A percentile compares a stretch with the other conserved stretches of the same genome.
phyloP scores from a whole-genome alignment of 2,797 vertebrate species.

The Etheostoma perlongum region DNA sequence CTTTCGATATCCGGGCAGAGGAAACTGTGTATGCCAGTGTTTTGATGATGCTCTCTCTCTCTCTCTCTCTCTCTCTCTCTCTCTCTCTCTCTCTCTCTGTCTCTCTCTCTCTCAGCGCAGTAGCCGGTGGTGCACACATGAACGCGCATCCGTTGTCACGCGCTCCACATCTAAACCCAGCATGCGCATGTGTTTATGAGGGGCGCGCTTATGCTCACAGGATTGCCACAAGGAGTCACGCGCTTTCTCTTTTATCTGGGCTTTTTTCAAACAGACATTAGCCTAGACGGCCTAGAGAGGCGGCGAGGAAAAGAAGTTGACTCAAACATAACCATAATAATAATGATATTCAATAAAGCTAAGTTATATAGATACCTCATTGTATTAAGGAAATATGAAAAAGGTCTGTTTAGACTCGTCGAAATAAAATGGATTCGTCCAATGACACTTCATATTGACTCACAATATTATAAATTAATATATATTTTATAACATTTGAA shows the following conservation, averaged over 20 bases:
- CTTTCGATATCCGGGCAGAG: constrained; percentile 7
- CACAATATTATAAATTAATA: neutral
- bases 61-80: constrained; percentile 38
- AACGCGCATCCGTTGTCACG: constrained; percentile 69
- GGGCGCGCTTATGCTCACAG: constrained; percentile 18
- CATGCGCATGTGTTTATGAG: constrained; percentile 2
- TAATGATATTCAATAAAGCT: neutral
- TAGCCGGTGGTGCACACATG: constrained; percentile 59
- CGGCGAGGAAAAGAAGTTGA: neutral
- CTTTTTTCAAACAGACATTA: too few species aligned
- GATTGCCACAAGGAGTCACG: constrained; percentile 57
- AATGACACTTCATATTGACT: neutral
- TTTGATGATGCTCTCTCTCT: constrained; percentile 47
- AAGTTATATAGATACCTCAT: too few species aligned
- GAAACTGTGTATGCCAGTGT: constrained; percentile 34
- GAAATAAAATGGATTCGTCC: neutral
- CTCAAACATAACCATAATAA: neutral
- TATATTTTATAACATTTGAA: neutral
- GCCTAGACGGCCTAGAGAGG: neutral
- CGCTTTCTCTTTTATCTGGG: constrained; percentile 17
- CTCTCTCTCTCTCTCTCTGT: constrained; percentile 41
- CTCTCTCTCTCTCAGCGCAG: constrained; percentile 22
- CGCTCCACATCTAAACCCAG: constrained; percentile 22
- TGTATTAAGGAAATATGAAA: too few species aligned
- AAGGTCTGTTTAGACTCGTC: too few species aligned